Evolutionary conservation across 1,140 invertebrate species (phyloP).

Genomic region (Orius laevigatus): DNA sequence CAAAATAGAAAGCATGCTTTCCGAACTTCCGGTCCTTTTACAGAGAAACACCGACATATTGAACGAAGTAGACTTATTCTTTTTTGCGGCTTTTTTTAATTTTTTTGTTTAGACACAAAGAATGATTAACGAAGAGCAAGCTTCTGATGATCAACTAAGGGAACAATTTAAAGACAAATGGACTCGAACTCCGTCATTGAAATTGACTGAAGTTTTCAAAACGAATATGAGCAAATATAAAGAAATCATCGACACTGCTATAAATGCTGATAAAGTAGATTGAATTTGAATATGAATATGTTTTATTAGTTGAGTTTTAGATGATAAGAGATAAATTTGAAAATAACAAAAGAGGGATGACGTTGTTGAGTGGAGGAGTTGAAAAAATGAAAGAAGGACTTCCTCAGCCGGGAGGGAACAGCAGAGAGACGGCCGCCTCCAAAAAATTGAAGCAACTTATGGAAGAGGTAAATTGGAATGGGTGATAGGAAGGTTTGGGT

Average conservation of each 20-base stretch:
- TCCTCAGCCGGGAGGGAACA: constrained; percentile 26
- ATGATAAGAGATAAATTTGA: constrained; percentile 78
- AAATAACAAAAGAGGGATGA: constrained; percentile 60
- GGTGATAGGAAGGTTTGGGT: no score
- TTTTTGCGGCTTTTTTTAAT: background rate
- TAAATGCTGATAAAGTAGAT: constrained; percentile 48
- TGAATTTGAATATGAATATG: background rate
- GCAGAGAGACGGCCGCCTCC: constrained; percentile 38
- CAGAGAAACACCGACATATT: constrained; percentile 90
- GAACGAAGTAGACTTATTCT: constrained; percentile 54
- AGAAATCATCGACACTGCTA: constrained; percentile 81
- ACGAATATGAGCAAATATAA: constrained; percentile 80
- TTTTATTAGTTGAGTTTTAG: constrained; percentile 11
- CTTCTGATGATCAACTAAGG: constrained; percentile 74
- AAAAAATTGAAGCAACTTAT: constrained; percentile 59
- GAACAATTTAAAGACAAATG: constrained; percentile 83
- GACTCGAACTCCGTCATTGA: constrained; percentile 73
- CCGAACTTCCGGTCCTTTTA: constrained; percentile 78
- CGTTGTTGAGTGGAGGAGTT: constrained; percentile 60
- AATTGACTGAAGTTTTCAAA: constrained; percentile 76
- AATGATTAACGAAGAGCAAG: constrained; percentile 79
- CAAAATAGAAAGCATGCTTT: constrained; percentile 37
- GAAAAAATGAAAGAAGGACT: constrained; percentile 43
- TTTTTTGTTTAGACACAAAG: constrained; percentile 46
- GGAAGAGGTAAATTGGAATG: constrained; percentile 40